These are phyloP conservation scores for Drosophila putrida DNA, from an alignment of 2,888 invertebrate species.

Conservation along the genomic window DNA sequence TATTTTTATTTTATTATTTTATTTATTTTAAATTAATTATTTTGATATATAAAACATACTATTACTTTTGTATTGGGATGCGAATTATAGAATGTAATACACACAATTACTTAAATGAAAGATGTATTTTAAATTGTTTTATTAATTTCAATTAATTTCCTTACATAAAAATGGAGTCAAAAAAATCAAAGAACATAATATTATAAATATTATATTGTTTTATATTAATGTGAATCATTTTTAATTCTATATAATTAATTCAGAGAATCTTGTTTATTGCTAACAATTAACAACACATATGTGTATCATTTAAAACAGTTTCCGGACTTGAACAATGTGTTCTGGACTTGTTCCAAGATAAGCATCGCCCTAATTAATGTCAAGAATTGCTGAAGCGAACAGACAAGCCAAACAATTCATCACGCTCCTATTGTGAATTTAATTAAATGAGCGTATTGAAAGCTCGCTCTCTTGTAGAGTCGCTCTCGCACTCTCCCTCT, in stretches of 20 bases:
- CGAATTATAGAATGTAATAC: not conserved
- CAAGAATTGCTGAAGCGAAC: constrained; percentile 43
- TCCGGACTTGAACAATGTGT: constrained; percentile 66
- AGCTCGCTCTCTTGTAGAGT: constrained; percentile 20
- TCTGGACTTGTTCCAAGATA: constrained; percentile 41
- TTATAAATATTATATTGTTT: not conserved
- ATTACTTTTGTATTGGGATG: not conserved
- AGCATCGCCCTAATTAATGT: constrained; percentile 59
- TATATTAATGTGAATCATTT: not conserved
- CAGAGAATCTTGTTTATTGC: constrained; percentile 9
- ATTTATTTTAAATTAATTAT: no score
- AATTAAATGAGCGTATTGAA: constrained; percentile 42
- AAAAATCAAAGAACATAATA: not conserved
- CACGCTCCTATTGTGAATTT: constrained; percentile 46
- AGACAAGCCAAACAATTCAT: constrained; percentile 33
- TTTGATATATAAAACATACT: no score
- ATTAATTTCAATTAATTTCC: not conserved
- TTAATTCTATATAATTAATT: not conserved
- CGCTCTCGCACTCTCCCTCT: constrained; percentile 6
- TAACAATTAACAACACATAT: not conserved
- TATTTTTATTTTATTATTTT: no score
- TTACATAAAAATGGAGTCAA: not conserved
- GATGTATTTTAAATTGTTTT: not conserved
- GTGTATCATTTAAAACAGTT: constrained; percentile 28
- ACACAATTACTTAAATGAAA: no score